Conservation (phyloP, 2,113 vertebrate genomes). For the Lagopus muta region DNA sequence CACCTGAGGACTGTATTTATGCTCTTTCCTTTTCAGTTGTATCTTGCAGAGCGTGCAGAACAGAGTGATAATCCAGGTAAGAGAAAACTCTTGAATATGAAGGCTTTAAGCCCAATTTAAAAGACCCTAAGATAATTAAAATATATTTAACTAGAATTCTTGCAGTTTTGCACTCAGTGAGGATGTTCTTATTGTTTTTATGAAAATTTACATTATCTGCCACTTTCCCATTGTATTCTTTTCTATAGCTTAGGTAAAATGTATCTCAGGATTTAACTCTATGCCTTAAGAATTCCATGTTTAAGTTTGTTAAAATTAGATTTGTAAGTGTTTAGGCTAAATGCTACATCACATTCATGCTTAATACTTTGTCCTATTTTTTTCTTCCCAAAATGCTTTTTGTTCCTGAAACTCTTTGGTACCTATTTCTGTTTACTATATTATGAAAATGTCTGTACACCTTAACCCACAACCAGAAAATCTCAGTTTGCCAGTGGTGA, state of each 20-base stretch:
- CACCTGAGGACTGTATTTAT: slow-evolving; percentile 11
- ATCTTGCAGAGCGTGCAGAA: slow-evolving; percentile 25
- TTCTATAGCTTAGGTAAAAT: slow-evolving; percentile 4
- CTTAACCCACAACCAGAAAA: background rate
- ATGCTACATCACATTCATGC: background rate
- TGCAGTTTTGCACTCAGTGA: background rate
- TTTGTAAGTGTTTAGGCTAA: background rate
- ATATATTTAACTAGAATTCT: slow-evolving; percentile 2
- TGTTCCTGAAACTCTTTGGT: background rate
- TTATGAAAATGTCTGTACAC: background rate
- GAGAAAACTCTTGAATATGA: slow-evolving; percentile 23
- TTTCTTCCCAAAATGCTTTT: background rate
- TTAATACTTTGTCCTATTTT: background rate
- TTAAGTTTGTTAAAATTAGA: background rate
- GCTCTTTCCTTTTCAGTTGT: slow-evolving; percentile 9
- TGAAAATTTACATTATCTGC: background rate
- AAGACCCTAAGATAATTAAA: background rate
- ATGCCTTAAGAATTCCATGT: background rate
- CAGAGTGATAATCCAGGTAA: slow-evolving; percentile 46
- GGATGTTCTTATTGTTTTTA: background rate
- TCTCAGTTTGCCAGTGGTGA: background rate
- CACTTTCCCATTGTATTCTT: background rate
- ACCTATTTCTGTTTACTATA: background rate
- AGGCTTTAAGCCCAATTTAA: slow-evolving; percentile 14
- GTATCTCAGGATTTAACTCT: slow-evolving; percentile 15